Conservation (phyloP, 2,797 vertebrate genomes). For the Protosalanx chinensis region DNA sequence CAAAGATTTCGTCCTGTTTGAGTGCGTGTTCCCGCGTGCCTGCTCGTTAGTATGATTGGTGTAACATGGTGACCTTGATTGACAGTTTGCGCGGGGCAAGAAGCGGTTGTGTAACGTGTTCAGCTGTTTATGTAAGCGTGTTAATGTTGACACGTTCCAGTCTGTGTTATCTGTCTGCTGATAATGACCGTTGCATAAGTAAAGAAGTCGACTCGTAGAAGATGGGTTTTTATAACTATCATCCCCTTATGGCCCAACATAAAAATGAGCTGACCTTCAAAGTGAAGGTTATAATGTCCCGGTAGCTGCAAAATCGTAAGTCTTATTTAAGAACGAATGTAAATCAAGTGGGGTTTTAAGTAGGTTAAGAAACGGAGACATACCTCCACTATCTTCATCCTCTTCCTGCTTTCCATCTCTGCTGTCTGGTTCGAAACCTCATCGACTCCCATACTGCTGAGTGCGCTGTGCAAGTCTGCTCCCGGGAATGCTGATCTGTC, state of each 20-base stretch:
- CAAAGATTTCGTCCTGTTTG: not conserved
- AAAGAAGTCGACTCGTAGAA: not conserved
- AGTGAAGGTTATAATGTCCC: too few species aligned
- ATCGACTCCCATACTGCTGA: too few species aligned
- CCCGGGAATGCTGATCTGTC: slow-evolving; percentile 17
- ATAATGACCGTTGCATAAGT: not conserved
- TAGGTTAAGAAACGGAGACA: too few species aligned
- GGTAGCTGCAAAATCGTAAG: too few species aligned
- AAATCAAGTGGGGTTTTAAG: too few species aligned
- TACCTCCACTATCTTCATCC: too few species aligned
- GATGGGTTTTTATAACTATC: not conserved
- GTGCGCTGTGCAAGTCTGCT: not conserved
- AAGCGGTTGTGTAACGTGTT: not conserved
- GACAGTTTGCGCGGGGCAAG: not conserved
- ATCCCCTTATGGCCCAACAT: not conserved
- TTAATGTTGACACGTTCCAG: not conserved
- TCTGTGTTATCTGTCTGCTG: not conserved
- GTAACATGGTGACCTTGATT: not conserved
- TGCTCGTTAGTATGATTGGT: not conserved
- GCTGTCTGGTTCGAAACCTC: not conserved
- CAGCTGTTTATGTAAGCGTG: not conserved
- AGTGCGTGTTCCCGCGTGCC: not conserved
- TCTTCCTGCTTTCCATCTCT: not conserved
- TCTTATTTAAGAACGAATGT: too few species aligned
- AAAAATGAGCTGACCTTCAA: not conserved